Evolutionary conservation across 2,888 invertebrate species (phyloP), one percentile per base, ranked within the genome.

Genomic region (Apodemia zela): DNA sequence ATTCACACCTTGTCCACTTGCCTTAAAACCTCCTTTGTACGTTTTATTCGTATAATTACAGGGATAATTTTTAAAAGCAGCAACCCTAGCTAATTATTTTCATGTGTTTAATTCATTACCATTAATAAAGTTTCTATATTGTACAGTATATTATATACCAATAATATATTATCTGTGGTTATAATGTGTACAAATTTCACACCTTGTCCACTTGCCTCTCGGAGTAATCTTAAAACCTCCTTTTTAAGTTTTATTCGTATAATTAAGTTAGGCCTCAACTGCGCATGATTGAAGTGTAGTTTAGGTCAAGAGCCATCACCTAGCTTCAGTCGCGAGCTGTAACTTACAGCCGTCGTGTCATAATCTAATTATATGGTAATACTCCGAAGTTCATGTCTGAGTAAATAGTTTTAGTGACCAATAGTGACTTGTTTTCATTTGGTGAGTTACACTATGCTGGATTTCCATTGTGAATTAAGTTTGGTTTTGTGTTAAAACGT

Each of bases 201-300:
- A 11, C 18, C 38, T 38, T 38, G 38, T 38, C 5, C 11, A 38
- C 51, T 51, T 21, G 18, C 18, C 51, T 51, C 21, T 51, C 5
- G 18, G 17, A 51, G n/a, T 21, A 17, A 21, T 51, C 18, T 51
- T 51, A 51, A 49, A 49, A 11, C 51, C 18, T 10, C 51, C 51
- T 51, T 51, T 51, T 21, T 18, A 60, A 65, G 60, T 68, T 67
- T 58, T 66, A 72, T 64, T 63, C 73, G 74, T 76, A 77, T 75
- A 71, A 69, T 70, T 71, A 70, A 70, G 71, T 71, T 70, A 71
- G 66, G 63, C 65, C 76, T 62, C 71, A 67, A 81, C 68, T 77
- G 86, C 86, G 86, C 86, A 87, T 85, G 85, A 77, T 70, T 77
- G 66, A 71, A 76, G 70, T 79, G 65, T 71, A 84, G 84, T 72